Evolutionary conservation across 2,113 vertebrate genomes (phyloP), one percentile per base, ranked within the genome.

Genomic region (Ranitomeya variabilis): DNA sequence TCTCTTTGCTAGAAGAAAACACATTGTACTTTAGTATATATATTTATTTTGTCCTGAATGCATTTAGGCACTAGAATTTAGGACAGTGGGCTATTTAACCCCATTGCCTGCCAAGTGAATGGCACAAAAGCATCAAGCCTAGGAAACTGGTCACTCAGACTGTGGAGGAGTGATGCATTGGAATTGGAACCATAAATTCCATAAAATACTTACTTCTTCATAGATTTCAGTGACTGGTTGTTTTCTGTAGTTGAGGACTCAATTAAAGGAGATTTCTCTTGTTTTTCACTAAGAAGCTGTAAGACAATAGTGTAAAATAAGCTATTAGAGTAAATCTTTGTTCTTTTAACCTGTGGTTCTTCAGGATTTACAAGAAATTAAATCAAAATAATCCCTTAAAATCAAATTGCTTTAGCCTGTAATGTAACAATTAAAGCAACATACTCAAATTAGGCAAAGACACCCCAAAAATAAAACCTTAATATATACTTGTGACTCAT

Each of bases 241-340:
- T 99, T 99, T 79, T 99, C 98, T 91, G 96, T 93, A 67, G 97
- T 97, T 67, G 97, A 96, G 31, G 96, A 97, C 93, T 99, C 98
- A 93, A 99, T 99, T 90, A 99, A 90, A 76, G 97, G 98, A 92
- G 98, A 99, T 91, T 98, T 99, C 93, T 97, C 97, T 83, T 96
- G 97, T 94, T 99, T 99, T 91, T 98, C 97, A 90, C 93, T 97
- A 90, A 97, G 94, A 85, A 99, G 96, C 98, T 99, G 16, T 88
- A 26, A 91, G 0, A 87, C 7, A 86, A 91, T 21, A 83, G 3
- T 14, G 23, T 71, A 31, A 31, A 71, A 74, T 19, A 51, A 19
- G 15, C 16, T 45, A 18, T 45, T 19, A 45, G 31, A 74, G 19
- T 45, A 74, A 74, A 19, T 7, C n/a, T 16, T 18, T 45, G 19